Evolutionary conservation across 2,113 vertebrate genomes (phyloP), one percentile per base, ranked within the genome.

Genomic region (Heptranchias perlo): DNA sequence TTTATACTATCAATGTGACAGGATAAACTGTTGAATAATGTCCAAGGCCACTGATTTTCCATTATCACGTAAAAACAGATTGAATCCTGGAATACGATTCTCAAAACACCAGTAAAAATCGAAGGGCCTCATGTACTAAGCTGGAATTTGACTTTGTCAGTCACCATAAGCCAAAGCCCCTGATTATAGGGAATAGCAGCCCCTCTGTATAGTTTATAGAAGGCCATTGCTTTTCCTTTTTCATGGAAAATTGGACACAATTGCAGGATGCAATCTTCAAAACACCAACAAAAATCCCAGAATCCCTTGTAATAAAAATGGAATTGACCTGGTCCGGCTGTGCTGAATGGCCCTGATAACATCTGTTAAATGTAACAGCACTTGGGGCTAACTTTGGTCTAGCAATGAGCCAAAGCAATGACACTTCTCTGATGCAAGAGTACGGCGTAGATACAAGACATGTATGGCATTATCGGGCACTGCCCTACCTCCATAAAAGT

Each of bases 11-110:
- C 44, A 67, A 94, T 7, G 13, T 95, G 65, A 69, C 44, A 73
- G 44, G 65, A 49, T 69, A 95, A 95, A 95, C 65, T 28, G 65
- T 73, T 47, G 65, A 95, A 95, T 95, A 49, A 95, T 95, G 28
- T 52, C 28, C 44, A 95, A 82, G 76, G 76, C 76, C 76, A 82
- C 44, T 82, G 76, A 82, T 82, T 93, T 64, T 93, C 58, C n/a
- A 93, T 62, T 21, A 64, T 62, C 58, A 62, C 5, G n/a, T 39
- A 64, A 93, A 62, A 93, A 39, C 35, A 4, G 58, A 39, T n/a
- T 93, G 89, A 39, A 62, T 62, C 16, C 89, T 62, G 58, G 58
- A 93, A 93, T 62, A 61, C 35, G n/a, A 62, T 39, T 93, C 58
- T 44, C 58, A 62, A 62, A 62, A n/a, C 89, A 64, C 14, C 89